phyloP scores from a whole-genome alignment of 2,797 vertebrate species.

The Coregonus suidteri region DNA sequence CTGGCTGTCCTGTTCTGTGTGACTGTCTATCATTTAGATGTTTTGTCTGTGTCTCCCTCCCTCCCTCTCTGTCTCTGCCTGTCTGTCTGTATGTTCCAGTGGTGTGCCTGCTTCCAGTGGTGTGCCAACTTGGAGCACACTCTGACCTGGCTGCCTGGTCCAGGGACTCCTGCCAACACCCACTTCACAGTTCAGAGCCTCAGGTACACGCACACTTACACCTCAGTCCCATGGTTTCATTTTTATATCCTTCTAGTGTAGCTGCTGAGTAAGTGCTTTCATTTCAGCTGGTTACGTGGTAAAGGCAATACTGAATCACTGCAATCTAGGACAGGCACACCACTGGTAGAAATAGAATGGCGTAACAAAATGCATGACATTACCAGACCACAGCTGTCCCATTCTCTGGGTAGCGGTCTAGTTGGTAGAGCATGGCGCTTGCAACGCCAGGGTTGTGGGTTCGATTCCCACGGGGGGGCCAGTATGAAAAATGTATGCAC shows the following conservation, averaged over 20 bases:
- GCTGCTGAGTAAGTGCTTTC: not conserved
- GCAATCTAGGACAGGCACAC: not conserved
- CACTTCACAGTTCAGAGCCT: slow-evolving; percentile 52
- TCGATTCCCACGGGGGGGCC: too few species aligned
- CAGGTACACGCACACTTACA: slow-evolving; percentile 42
- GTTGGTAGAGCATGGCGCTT: too few species aligned
- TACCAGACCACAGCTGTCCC: too few species aligned
- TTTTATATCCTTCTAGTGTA: not conserved
- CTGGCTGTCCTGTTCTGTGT: not conserved
- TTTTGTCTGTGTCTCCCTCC: not conserved
- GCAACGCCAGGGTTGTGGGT: too few species aligned
- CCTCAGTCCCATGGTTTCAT: not conserved
- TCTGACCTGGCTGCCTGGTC: slow-evolving; percentile 59
- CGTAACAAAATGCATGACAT: too few species aligned
- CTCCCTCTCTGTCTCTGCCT: not conserved
- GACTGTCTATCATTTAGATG: not conserved
- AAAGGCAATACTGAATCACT: not conserved
- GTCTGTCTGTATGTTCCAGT: slow-evolving; percentile 24
- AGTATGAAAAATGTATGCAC: too few species aligned
- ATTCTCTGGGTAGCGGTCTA: too few species aligned
- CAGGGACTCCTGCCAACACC: slow-evolving; percentile 22
- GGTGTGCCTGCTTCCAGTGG: slow-evolving; percentile 34
- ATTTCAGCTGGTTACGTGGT: not conserved
- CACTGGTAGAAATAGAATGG: not conserved
- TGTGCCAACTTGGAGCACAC: slow-evolving; percentile 62